Percentiles rank a stretch among this genome's conserved stretches.
These are phyloP conservation scores for Leguminivora glycinivorella DNA, from an alignment of 1,140 invertebrate species.

Conservation along the genomic window DNA sequence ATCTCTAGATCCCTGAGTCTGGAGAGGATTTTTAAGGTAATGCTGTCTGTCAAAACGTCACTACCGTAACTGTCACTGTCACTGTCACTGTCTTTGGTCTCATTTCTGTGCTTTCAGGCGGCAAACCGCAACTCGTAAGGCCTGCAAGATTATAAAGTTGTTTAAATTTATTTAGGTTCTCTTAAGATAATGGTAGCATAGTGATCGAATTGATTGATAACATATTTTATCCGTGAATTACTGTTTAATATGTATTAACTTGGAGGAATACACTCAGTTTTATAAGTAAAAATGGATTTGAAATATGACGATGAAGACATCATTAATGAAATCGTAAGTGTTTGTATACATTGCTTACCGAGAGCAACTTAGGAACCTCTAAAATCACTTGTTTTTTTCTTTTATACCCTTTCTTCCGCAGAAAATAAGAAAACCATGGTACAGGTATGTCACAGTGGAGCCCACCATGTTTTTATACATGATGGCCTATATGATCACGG, in stretches of 20 bases:
- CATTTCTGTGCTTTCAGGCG: too few relatives aligned
- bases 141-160: too few relatives aligned
- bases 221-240: background rate
- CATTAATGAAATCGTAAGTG: background rate
- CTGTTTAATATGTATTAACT: background rate
- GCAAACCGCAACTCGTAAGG: too few relatives aligned
- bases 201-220: background rate
- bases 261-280: background rate
- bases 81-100: too few relatives aligned
- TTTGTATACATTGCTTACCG: background rate
- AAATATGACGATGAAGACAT: background rate
- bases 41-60: too few relatives aligned
- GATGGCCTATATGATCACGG: conserved; percentile 89
- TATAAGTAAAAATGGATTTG: background rate
- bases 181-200: too few relatives aligned
- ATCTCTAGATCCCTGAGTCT: too few relatives aligned
- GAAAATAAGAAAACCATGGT: conserved; percentile 50
- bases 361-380: too few relatives aligned
- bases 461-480: conserved; percentile 89
- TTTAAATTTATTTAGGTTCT: too few relatives aligned
- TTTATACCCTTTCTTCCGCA: background rate
- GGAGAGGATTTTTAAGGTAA: too few relatives aligned
- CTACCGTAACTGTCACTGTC: too few relatives aligned
- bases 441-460: conserved; percentile 82
- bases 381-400: background rate